Percentiles rank a stretch among this genome's conserved stretches.
Conservation (phyloP, 2,888 invertebrate species). For the Parnassius orleans region DNA sequence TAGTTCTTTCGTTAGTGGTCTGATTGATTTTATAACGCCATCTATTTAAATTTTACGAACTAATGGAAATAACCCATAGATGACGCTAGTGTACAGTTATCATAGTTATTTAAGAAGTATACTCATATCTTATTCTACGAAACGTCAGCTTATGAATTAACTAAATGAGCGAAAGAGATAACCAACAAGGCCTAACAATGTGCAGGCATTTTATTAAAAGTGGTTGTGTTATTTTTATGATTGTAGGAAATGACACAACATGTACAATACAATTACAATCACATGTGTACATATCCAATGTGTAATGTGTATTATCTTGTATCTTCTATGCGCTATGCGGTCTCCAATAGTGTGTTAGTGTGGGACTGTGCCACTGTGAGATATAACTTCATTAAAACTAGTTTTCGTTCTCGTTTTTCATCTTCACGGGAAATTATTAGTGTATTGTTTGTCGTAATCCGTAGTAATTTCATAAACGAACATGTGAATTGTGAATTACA, state of each 20-base stretch:
- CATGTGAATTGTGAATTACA: no score
- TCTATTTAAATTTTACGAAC: slow-evolving; percentile 37
- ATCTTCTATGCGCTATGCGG: no score
- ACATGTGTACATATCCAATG: no score
- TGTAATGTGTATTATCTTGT: no score
- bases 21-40: slow-evolving; percentile 44
- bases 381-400: no score
- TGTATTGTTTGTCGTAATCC: no score
- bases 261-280: no score
- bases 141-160: slow-evolving; percentile 10
- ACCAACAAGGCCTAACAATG: slow-evolving; percentile 31
- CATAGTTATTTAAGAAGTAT: slow-evolving; percentile 29
- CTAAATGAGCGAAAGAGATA: slow-evolving; percentile 52
- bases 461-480: no score
- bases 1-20: no score
- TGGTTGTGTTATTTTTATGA: slow-evolving; percentile 32
- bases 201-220: slow-evolving; percentile 27
- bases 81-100: slow-evolving; percentile 4
- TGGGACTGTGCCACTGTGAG: no score
- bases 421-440: no score
- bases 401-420: background rate
- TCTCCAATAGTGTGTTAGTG: no score
- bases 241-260: slow-evolving; percentile 15
- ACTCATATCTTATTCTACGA: slow-evolving; percentile 9
- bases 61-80: background rate